These are phyloP conservation scores for Lerema accius DNA, from an alignment of 1,140 invertebrate genomes.

Conservation along the genomic window DNA sequence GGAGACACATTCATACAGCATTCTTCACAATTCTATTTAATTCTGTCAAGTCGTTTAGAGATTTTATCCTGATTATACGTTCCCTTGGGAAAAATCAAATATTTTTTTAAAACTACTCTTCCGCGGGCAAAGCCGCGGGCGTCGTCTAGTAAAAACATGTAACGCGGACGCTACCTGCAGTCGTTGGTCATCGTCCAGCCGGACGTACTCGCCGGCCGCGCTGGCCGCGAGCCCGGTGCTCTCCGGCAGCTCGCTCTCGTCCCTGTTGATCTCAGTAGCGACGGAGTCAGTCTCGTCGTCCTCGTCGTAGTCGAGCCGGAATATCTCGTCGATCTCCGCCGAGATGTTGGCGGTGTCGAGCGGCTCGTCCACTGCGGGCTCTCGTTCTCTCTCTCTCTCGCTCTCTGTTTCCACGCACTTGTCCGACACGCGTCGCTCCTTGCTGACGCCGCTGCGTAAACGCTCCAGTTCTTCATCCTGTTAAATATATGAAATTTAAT, in stretches of 20 bases:
- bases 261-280: conserved; percentile 59
- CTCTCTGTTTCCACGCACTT: conserved; percentile 60
- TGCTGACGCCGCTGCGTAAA: conserved; percentile 40
- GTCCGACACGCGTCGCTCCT: conserved; percentile 42
- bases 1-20: too few species aligned
- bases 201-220: conserved; percentile 51
- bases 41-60: too few species aligned
- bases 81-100: too few species aligned
- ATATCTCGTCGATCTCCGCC: conserved; percentile 72
- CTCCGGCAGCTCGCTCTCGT: conserved; percentile 43
- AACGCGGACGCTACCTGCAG: conserved; percentile 37
- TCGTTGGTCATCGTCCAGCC: conserved; percentile 60
- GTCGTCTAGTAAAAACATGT: not conserved
- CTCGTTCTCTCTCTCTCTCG: too few species aligned
- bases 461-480: conserved; percentile 50
- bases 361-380: conserved; percentile 44
- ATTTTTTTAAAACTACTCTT: too few species aligned
- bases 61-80: too few species aligned
- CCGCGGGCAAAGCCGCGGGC: too few species aligned
- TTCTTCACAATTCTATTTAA: too few species aligned
- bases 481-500: conserved; percentile 5
- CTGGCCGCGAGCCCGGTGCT: conserved; percentile 17
- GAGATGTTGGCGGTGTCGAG: conserved; percentile 62
- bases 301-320: conserved; percentile 71
- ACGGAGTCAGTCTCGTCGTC: conserved; percentile 67